These are phyloP conservation scores for Silurus asotus DNA, from an alignment of 2,113 vertebrate species.

Conservation along the genomic window DNA sequence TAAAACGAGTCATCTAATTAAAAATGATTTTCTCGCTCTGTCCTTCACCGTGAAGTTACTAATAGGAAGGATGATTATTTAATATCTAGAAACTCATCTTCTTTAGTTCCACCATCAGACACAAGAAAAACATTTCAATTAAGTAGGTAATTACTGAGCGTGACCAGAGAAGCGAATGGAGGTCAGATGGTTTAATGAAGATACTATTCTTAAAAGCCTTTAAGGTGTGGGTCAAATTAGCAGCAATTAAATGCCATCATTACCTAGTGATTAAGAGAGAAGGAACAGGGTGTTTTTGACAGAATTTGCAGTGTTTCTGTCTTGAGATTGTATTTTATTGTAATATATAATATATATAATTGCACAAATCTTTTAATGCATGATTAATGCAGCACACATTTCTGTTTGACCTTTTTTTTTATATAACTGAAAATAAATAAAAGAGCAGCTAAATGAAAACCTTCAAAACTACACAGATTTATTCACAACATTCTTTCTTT, in stretches of 20 bases:
- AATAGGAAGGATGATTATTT: slow-evolving; percentile 73
- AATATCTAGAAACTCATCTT: slow-evolving; percentile 68
- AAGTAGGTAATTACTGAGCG: slow-evolving; percentile 62
- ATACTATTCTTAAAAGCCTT: slow-evolving; percentile 49
- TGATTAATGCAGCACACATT: too few species aligned
- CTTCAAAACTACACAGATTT: too few species aligned
- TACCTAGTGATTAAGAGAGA: slow-evolving; percentile 20
- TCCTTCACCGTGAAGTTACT: slow-evolving; percentile 76
- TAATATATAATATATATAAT: too few species aligned
- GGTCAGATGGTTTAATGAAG: slow-evolving; percentile 48
- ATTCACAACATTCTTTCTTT: too few species aligned
- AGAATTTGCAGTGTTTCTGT: background rate
- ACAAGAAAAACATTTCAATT: slow-evolving; percentile 60
- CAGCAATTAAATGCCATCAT: slow-evolving; percentile 25
- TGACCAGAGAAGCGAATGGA: slow-evolving; percentile 53
- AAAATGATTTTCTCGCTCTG: slow-evolving; percentile 65
- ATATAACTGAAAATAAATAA: too few species aligned
- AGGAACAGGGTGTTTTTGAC: background rate
- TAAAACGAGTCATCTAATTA: slow-evolving; percentile 74
- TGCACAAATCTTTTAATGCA: too few species aligned
- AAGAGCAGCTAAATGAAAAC: too few species aligned
- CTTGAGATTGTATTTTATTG: too few species aligned
- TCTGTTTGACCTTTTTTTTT: too few species aligned
- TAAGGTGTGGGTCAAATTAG: slow-evolving; percentile 26
- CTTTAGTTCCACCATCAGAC: slow-evolving; percentile 62